phyloP scores from a whole-genome alignment of 2,113 vertebrate species.

The Odontophorus gujanensis region DNA sequence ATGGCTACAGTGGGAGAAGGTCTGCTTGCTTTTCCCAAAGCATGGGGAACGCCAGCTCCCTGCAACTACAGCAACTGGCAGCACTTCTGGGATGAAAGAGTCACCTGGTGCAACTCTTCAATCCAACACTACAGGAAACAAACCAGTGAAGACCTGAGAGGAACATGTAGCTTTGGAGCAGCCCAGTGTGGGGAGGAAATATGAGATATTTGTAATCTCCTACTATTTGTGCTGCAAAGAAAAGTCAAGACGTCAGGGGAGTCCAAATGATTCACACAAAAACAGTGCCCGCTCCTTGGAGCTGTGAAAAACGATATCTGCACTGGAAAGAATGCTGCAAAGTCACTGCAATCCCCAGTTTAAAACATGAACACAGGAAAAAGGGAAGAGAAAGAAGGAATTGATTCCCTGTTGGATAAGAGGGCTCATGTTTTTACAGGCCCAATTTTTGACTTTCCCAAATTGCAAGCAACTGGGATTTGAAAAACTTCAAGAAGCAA shows the following conservation, averaged over 20 bases:
- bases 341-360: neutral
- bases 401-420: neutral
- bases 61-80: neutral
- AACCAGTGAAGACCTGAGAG: neutral
- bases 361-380: accelerated
- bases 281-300: accelerated
- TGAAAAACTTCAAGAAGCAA: neutral
- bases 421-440: neutral
- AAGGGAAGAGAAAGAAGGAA: neutral
- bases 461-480: neutral
- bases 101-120: neutral
- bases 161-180: neutral
- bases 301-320: neutral
- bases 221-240: neutral
- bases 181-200: neutral
- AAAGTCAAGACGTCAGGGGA: neutral
- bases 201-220: neutral
- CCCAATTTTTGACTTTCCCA: neutral
- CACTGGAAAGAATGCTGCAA: neutral
- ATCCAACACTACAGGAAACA: neutral
- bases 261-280: neutral
- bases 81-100: neutral
- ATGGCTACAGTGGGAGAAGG: neutral
- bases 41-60: neutral
- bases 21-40: neutral